Evolutionary conservation across 2,797 vertebrate species (phyloP).

Genomic region (Acanthopagrus latus): DNA sequence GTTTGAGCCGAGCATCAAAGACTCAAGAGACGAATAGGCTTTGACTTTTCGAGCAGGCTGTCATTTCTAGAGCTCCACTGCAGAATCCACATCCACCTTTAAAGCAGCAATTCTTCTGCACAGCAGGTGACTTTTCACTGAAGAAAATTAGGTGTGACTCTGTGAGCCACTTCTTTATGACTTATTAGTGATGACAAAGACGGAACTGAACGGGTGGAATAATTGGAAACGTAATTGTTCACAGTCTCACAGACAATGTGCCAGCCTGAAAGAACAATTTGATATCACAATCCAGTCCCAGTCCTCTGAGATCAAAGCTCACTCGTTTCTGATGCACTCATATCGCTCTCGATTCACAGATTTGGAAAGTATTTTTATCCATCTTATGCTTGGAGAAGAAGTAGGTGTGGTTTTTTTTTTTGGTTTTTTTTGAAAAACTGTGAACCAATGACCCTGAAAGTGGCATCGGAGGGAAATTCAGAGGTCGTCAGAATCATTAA

Average conservation of each 20-base stretch:
- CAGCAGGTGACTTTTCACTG: constrained; percentile 28
- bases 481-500: not conserved
- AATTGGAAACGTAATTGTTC: constrained; percentile 41
- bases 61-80: constrained; percentile 17
- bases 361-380: not conserved
- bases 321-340: not conserved
- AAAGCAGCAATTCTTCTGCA: constrained; percentile 27
- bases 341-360: not conserved
- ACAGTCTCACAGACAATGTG: not conserved
- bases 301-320: constrained; percentile 27
- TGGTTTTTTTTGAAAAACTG: not conserved
- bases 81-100: constrained; percentile 40
- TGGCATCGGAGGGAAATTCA: not conserved
- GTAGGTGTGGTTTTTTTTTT: not conserved
- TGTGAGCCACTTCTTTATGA: constrained; percentile 9
- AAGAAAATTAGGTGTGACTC: constrained; percentile 17
- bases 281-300: not conserved
- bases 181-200: constrained; percentile 19
- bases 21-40: constrained; percentile 44
- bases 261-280: constrained; percentile 18
- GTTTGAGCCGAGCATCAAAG: constrained; percentile 45
- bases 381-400: not conserved
- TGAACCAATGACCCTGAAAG: not conserved
- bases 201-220: constrained; percentile 4
- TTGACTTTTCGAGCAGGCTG: constrained; percentile 23